These are phyloP conservation scores for Coracias cyanogaster DNA, from an alignment of 2,797 vertebrate genomes.

Conservation along the genomic window DNA sequence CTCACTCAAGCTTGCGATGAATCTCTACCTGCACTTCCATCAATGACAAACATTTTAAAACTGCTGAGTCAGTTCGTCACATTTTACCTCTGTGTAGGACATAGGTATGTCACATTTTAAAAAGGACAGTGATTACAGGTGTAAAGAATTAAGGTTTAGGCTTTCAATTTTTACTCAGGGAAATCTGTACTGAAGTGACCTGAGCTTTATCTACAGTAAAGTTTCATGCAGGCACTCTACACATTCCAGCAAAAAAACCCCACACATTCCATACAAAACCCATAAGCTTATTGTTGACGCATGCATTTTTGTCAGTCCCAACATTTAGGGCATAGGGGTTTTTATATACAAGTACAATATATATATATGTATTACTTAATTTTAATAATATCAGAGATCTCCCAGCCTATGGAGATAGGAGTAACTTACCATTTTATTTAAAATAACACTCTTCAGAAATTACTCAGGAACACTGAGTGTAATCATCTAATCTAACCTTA, in stretches of 20 bases:
- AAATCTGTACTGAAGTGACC: not conserved
- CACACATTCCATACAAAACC: not conserved
- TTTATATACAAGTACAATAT: not conserved
- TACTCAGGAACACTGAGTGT: not conserved
- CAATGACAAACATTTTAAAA: not conserved
- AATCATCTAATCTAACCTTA: not conserved
- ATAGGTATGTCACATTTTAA: not conserved
- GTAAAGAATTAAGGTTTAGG: not conserved
- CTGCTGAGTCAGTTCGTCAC: not conserved
- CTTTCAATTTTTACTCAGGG: not conserved
- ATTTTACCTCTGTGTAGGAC: not conserved
- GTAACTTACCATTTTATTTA: not conserved
- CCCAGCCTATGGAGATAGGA: not conserved
- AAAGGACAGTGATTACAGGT: not conserved
- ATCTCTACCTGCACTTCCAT: not conserved
- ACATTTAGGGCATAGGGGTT: accelerated
- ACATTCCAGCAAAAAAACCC: not conserved
- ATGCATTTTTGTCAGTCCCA: not conserved
- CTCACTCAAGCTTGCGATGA: not conserved
- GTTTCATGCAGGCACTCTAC: not conserved
- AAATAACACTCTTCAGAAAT: not conserved
- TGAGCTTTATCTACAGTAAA: not conserved
- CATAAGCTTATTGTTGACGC: not conserved
- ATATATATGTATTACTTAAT: not conserved
- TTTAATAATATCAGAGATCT: not conserved